Percentiles rank a stretch among this genome's conserved stretches.
Conservation (phyloP, 2,888 invertebrate species). For the Drymonia ruficornis region DNA sequence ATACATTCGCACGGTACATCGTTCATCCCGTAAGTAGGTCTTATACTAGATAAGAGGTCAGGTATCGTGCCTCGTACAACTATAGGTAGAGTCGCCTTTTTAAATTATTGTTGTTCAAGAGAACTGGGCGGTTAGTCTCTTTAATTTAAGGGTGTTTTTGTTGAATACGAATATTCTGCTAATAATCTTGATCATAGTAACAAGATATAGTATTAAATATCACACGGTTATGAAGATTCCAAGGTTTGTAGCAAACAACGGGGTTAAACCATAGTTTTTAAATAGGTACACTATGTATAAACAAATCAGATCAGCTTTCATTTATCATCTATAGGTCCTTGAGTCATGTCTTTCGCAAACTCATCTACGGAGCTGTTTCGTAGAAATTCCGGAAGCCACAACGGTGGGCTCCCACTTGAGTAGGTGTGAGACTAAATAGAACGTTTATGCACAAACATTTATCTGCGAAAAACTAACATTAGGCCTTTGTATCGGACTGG, state of each 20-base stretch:
- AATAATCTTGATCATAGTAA: too few relatives aligned
- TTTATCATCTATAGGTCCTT: not conserved
- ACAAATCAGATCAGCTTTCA: not conserved
- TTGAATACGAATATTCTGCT: too few relatives aligned
- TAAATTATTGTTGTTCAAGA: too few relatives aligned
- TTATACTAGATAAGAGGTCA: not conserved
- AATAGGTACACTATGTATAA: not conserved
- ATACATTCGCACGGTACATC: not conserved
- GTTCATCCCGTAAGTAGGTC: not conserved
- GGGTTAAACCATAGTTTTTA: too few relatives aligned
- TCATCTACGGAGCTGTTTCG: constrained; percentile 14
- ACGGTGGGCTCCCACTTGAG: constrained; percentile 22
- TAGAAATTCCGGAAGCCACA: constrained; percentile 18
- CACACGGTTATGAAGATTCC: too few relatives aligned
- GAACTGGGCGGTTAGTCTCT: too few relatives aligned
- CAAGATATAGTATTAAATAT: too few relatives aligned
- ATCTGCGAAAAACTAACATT: constrained; percentile 14
- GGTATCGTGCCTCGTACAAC: not conserved
- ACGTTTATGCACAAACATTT: constrained; percentile 21
- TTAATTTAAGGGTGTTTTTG: too few relatives aligned
- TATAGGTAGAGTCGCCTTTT: too few relatives aligned
- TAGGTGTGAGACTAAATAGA: constrained; percentile 46
- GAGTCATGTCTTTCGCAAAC: not conserved
- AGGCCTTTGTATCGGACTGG: constrained; percentile 22
- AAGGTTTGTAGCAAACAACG: too few relatives aligned